phyloP scores from a whole-genome alignment of 1,140 invertebrate genomes.

The Sitodiplosis mosellana region DNA sequence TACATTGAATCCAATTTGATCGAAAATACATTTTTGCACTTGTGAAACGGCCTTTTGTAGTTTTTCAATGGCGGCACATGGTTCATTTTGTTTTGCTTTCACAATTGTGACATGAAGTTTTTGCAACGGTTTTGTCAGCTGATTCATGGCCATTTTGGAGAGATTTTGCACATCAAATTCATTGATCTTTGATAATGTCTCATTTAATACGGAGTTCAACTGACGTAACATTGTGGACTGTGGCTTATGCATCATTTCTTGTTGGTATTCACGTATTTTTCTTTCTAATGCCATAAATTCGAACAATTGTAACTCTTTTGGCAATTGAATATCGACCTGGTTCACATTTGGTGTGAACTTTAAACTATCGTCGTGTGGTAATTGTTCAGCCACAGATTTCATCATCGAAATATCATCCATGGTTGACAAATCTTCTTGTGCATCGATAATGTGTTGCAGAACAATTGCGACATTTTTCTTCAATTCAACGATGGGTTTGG shows the following conservation, averaged over 20 bases:
- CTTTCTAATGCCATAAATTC: not conserved
- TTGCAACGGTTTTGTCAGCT: too few species aligned
- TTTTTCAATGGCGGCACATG: too few species aligned
- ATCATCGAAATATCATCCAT: conserved; percentile 35
- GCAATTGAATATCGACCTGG: not conserved
- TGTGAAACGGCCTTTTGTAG: too few species aligned
- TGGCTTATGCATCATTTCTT: too few species aligned
- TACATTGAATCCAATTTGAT: too few species aligned
- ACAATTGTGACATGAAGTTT: too few species aligned
- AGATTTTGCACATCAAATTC: too few species aligned
- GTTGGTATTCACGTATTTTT: not conserved
- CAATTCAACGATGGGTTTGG: conserved; percentile 30
- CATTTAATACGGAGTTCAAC: not conserved
- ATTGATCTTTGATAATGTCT: too few species aligned
- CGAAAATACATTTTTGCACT: too few species aligned
- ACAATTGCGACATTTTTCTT: conserved; percentile 32
- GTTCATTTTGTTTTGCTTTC: too few species aligned
- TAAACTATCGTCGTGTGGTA: conserved; percentile 9
- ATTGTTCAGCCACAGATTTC: conserved; percentile 30
- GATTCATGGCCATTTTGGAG: too few species aligned
- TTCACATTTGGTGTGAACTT: not conserved
- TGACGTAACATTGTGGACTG: not conserved
- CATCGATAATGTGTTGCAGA: conserved; percentile 25
- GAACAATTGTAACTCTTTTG: not conserved
- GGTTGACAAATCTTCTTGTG: conserved; percentile 28